phyloP scores from a whole-genome alignment of 2,797 vertebrate genomes.

The Hydrophis major region DNA sequence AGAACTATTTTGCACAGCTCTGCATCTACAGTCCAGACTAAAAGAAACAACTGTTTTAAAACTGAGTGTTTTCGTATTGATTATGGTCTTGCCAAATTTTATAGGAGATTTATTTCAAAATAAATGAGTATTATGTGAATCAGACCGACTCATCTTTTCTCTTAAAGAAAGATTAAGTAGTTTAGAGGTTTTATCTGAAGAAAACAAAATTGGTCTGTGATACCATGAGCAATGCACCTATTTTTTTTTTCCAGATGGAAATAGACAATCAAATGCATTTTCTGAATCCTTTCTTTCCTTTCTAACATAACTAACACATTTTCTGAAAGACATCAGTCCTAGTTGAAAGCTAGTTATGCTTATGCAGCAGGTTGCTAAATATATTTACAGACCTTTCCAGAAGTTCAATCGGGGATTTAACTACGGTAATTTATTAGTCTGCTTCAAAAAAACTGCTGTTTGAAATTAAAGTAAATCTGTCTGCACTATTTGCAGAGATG shows the following conservation, averaged over 20 bases:
- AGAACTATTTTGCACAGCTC: background rate
- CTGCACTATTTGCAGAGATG: slow-evolving; percentile 47
- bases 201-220: slow-evolving; percentile 52
- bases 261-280: slow-evolving; percentile 23
- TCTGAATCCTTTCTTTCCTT: slow-evolving; percentile 40
- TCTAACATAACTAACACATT: slow-evolving; percentile 31
- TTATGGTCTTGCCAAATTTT: slow-evolving; percentile 37
- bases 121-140: slow-evolving; percentile 56
- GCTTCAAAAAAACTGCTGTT: slow-evolving; percentile 47
- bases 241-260: slow-evolving; percentile 1
- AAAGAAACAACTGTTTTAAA: slow-evolving; percentile 26
- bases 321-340: slow-evolving; percentile 44
- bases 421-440: slow-evolving; percentile 58
- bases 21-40: slow-evolving; percentile 10
- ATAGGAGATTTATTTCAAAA: slow-evolving; percentile 52
- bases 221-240: slow-evolving; percentile 10
- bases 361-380: slow-evolving; percentile 59
- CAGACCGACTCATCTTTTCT: slow-evolving; percentile 42
- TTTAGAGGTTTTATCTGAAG: slow-evolving; percentile 47
- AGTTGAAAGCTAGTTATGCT: slow-evolving; percentile 51
- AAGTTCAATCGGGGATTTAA: slow-evolving; percentile 25
- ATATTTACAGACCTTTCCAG: slow-evolving; percentile 56
- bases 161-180: slow-evolving; percentile 39
- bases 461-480: slow-evolving; percentile 63
- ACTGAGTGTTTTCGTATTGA: slow-evolving; percentile 44